Percentiles rank a stretch among this genome's conserved stretches.
phyloP scores from a whole-genome alignment of 2,797 vertebrate genomes.

The Fistularia commersonii region DNA sequence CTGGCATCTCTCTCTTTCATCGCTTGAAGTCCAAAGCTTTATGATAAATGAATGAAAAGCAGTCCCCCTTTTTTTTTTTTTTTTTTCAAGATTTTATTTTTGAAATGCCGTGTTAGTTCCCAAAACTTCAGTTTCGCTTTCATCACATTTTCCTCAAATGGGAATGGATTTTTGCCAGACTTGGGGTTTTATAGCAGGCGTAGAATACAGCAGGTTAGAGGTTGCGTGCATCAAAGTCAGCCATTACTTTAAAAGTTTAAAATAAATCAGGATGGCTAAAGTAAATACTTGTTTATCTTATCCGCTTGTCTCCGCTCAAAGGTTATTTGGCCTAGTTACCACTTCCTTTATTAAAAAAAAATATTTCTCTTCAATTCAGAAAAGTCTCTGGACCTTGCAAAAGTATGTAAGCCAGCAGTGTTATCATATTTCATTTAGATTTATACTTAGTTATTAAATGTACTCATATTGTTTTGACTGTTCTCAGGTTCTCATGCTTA shows the following conservation, averaged over 20 bases:
- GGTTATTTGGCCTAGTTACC: neutral
- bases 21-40: no score
- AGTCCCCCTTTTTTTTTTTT: no score
- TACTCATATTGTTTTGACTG: slow-evolving; percentile 24
- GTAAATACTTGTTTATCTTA: neutral
- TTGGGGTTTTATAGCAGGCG: neutral
- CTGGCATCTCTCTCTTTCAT: no score
- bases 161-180: neutral
- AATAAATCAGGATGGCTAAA: no score
- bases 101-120: no score
- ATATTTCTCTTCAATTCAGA: slow-evolving; percentile 15
- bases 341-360: slow-evolving; percentile 21
- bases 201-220: slow-evolving; percentile 4
- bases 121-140: no score
- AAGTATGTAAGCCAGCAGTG: slow-evolving; percentile 1
- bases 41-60: no score
- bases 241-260: neutral
- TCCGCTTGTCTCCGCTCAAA: slow-evolving; percentile 7
- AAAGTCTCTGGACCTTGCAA: neutral
- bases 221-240: slow-evolving; percentile 1
- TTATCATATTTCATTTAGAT: slow-evolving; percentile 6
- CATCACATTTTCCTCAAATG: no score
- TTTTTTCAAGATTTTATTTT: no score
- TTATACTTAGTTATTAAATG: slow-evolving; percentile 13
- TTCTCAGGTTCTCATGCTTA: slow-evolving; percentile 1